Conservation (phyloP, 2,113 vertebrate genomes). For the Lycocorax pyrrhopterus region DNA sequence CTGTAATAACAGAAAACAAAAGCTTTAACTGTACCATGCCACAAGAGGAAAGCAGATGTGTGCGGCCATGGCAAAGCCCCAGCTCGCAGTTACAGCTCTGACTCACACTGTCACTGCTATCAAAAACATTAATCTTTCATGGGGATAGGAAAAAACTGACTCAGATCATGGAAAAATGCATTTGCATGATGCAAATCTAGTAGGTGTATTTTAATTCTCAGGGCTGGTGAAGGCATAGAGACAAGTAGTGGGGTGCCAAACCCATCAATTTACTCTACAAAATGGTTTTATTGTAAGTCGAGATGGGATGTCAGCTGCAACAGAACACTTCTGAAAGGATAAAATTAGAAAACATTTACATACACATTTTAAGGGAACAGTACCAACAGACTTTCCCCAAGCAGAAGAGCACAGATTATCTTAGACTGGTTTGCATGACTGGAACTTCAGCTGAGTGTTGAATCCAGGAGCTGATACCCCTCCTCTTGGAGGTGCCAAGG, state of each 20-base stretch:
- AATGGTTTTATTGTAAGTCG: background rate
- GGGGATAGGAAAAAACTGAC: background rate
- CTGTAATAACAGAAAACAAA: background rate
- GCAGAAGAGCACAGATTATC: background rate
- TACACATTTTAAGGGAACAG: background rate
- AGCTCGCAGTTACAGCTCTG: background rate
- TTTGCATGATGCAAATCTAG: background rate
- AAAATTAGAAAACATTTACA: background rate
- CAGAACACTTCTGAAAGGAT: background rate
- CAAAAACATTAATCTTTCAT: background rate
- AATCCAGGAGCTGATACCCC: background rate
- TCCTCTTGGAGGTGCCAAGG: background rate
- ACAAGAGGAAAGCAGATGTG: background rate
- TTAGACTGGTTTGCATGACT: background rate
- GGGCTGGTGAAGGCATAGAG: background rate
- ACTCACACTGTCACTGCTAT: background rate
- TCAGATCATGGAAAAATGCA: background rate
- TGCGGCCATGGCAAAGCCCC: background rate
- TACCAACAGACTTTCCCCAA: background rate
- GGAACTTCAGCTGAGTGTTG: background rate
- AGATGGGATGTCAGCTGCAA: slow-evolving; percentile 26
- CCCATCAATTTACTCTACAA: background rate
- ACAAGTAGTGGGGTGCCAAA: background rate
- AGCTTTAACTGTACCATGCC: background rate
- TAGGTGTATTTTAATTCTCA: background rate